A percentile compares a stretch with the other conserved stretches of the same genome.
Conservation (phyloP, 37 sponge, comb jelly and placozoan species). For the Crambe crambe region DNA sequence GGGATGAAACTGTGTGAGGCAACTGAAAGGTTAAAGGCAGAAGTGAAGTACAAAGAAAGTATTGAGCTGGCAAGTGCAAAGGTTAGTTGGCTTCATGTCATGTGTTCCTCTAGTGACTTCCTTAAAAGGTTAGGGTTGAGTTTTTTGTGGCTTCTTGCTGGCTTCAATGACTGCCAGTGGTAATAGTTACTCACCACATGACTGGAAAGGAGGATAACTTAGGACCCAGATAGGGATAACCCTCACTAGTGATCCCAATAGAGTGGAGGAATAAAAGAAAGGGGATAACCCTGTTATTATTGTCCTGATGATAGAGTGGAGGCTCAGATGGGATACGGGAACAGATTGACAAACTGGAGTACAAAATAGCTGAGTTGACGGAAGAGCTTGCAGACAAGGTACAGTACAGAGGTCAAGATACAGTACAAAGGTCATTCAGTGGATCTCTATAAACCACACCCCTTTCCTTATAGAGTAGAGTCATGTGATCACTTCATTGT, state of each 20-base stretch:
- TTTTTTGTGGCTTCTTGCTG: too few species aligned
- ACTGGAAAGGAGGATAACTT: too few species aligned
- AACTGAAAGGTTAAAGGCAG: conserved; percentile 9
- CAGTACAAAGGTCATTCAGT: too few species aligned
- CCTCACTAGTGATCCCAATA: too few species aligned
- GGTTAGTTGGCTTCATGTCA: background rate
- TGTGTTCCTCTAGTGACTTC: background rate
- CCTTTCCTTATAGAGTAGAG: background rate
- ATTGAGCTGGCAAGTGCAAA: conserved; percentile 1
- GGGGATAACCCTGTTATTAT: too few species aligned
- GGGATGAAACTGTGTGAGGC: conserved; percentile 29
- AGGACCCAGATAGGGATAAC: too few species aligned
- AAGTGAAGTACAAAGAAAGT: conserved; percentile 22
- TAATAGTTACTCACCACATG: too few species aligned
- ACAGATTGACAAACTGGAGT: conserved; percentile 8
- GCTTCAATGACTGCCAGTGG: too few species aligned
- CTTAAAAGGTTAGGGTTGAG: background rate
- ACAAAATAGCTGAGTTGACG: background rate
- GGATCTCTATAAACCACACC: background rate
- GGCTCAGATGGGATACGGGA: background rate
- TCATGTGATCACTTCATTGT: too few species aligned
- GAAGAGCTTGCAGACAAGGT: conserved; percentile 35
- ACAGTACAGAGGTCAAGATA: too few species aligned
- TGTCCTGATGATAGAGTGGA: too few species aligned
- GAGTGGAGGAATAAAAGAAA: too few species aligned